These are phyloP conservation scores for Hymenochirus boettgeri DNA, from an alignment of 2,113 vertebrate genomes.

Conservation along the genomic window DNA sequence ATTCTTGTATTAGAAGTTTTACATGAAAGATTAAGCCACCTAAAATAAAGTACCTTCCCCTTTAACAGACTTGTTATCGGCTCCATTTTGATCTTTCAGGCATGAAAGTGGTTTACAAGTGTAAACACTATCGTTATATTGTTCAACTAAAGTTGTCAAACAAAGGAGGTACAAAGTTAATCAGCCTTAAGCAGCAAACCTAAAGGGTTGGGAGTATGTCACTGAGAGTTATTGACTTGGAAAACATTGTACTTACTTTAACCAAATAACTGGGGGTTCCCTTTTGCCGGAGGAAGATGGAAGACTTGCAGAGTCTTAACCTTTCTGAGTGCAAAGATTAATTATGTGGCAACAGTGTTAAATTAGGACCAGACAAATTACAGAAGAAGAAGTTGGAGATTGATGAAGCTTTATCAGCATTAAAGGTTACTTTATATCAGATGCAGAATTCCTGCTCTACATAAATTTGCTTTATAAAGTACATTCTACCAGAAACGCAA, in stretches of 20 bases:
- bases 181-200: background rate
- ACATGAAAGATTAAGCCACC: too few relatives aligned
- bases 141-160: slow-evolving; percentile 3
- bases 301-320: slow-evolving; percentile 31
- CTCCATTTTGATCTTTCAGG: background rate
- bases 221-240: slow-evolving; percentile 19
- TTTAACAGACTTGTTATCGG: background rate
- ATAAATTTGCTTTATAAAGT: slow-evolving; percentile 26
- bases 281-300: slow-evolving; percentile 11
- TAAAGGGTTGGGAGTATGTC: slow-evolving; percentile 1
- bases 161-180: background rate
- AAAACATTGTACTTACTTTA: slow-evolving; percentile 23
- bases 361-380: slow-evolving; percentile 33
- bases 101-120: background rate
- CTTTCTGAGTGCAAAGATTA: slow-evolving; percentile 35
- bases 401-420: slow-evolving; percentile 29
- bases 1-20: too few relatives aligned
- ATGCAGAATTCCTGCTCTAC: slow-evolving; percentile 14
- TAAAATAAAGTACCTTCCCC: background rate
- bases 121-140: background rate
- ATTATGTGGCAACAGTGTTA: slow-evolving; percentile 17
- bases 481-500: slow-evolving; percentile 14
- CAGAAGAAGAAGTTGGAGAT: slow-evolving; percentile 30
- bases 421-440: slow-evolving; percentile 34
- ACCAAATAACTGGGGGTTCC: slow-evolving; percentile 15